Percentiles rank a stretch among this genome's conserved stretches.
phyloP scores from a whole-genome alignment of 2,888 invertebrate genomes.

The Mamestra brassicae region DNA sequence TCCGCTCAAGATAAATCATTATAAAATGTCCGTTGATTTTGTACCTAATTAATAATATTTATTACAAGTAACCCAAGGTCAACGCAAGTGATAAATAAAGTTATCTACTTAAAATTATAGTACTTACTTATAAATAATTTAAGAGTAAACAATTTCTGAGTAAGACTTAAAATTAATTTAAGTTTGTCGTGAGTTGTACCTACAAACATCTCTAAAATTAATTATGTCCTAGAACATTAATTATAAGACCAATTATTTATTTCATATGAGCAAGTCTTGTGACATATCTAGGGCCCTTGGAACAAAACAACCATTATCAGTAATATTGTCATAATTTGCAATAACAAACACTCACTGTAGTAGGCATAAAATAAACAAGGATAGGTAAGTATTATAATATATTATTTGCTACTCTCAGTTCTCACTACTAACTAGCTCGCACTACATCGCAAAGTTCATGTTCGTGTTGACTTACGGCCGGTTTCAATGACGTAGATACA shows the following conservation, averaged over 20 bases:
- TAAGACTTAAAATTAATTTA: background rate
- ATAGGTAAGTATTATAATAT: too few species aligned
- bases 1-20: background rate
- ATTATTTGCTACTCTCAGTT: too few species aligned
- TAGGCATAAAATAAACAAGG: too few species aligned
- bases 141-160: background rate
- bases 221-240: background rate
- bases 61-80: slow-evolving; percentile 7
- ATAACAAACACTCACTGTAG: background rate
- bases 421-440: too few species aligned
- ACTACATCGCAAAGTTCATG: too few species aligned
- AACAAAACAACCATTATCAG: slow-evolving; percentile 26
- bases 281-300: slow-evolving; percentile 23
- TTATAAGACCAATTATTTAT: slow-evolving; percentile 15
- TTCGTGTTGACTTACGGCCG: too few species aligned
- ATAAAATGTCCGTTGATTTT: background rate
- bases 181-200: background rate
- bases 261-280: background rate
- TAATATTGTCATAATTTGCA: slow-evolving; percentile 20
- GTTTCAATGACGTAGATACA: too few species aligned
- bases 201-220: too few species aligned
- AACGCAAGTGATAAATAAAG: slow-evolving; percentile 13
- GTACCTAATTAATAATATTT: slow-evolving; percentile 1
- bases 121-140: background rate
- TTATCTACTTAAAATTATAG: background rate